phyloP scores from a whole-genome alignment of 1,140 invertebrate species.

The Acromyrmex echinatior region DNA sequence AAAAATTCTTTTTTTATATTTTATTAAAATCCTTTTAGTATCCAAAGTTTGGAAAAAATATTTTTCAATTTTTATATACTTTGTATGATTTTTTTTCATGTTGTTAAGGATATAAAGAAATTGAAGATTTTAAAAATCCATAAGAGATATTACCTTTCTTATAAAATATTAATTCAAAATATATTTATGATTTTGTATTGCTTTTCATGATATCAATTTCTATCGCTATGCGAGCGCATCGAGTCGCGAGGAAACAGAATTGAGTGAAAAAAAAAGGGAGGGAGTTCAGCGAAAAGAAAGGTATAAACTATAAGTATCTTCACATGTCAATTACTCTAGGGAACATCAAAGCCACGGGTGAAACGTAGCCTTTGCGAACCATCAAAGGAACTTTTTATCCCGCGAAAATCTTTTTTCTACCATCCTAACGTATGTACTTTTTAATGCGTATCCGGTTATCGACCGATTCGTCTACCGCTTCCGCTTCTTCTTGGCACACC shows the following conservation, averaged over 20 bases:
- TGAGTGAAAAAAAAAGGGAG: neutral
- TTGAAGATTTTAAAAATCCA: neutral
- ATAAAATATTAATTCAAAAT: neutral
- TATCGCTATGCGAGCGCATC: conserved; percentile 49
- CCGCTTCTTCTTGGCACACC: conserved; percentile 70
- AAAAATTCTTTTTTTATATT: neutral
- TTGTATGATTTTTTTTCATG: neutral
- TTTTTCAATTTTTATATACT: neutral
- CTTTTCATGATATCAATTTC: conserved; percentile 16
- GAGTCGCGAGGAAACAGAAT: conserved; percentile 65
- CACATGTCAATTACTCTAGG: conserved; percentile 90
- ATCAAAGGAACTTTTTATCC: conserved; percentile 73
- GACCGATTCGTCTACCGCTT: conserved; percentile 75
- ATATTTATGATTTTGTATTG: conserved; percentile 14
- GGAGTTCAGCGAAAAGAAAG: conserved; percentile 21
- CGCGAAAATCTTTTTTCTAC: conserved; percentile 75
- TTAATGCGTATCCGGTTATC: conserved; percentile 69
- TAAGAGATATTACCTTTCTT: neutral
- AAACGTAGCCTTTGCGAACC: conserved; percentile 69
- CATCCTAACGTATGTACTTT: conserved; percentile 69
- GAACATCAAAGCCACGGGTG: conserved; percentile 86
- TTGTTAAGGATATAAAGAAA: neutral
- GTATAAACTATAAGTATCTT: conserved; percentile 86
- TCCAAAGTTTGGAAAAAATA: neutral
- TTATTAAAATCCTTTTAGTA: conserved; percentile 9